These are phyloP conservation scores for Drosophila monieri DNA, from an alignment of 2,888 invertebrate genomes.

Conservation along the genomic window DNA sequence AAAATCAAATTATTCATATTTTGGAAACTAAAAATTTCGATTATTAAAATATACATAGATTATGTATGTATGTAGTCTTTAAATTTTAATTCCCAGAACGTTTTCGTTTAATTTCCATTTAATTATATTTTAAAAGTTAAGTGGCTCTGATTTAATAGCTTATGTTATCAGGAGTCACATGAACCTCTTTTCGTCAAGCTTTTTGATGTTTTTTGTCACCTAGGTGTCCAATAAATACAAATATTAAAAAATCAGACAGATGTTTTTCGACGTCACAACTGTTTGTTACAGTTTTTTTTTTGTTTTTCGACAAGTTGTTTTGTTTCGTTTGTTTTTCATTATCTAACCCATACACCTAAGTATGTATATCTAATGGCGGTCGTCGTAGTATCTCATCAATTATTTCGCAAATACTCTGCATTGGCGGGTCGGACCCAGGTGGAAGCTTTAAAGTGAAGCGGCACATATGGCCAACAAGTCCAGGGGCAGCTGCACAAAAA, in stretches of 20 bases:
- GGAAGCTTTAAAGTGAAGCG: conserved; percentile 42
- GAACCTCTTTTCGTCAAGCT: neutral
- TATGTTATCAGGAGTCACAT: neutral
- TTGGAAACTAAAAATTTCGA: neutral
- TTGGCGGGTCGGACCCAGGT: conserved; percentile 17
- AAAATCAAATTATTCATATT: neutral
- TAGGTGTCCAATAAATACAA: conserved; percentile 14
- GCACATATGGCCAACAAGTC: conserved; percentile 16
- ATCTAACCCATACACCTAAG: conserved; percentile 24
- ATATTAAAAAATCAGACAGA: conserved; percentile 27
- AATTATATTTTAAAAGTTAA: neutral
- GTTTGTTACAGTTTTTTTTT: neutral
- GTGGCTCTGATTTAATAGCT: neutral
- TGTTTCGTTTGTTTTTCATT: conserved; percentile 13
- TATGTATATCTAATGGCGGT: conserved; percentile 11
- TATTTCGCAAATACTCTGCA: conserved; percentile 40
- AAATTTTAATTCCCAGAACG: too few relatives aligned
- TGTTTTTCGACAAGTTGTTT: conserved; percentile 4
- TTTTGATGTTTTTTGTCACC: neutral
- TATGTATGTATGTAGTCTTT: too few relatives aligned
- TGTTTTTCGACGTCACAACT: conserved; percentile 42
- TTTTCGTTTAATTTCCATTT: too few relatives aligned
- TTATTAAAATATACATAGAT: too few relatives aligned
- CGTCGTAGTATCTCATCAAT: conserved; percentile 51
- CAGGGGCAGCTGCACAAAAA: conserved; percentile 12